Evolutionary conservation across 2,888 invertebrate genomes (phyloP).

Genomic region (Acanthococcus lagerstroemiae): DNA sequence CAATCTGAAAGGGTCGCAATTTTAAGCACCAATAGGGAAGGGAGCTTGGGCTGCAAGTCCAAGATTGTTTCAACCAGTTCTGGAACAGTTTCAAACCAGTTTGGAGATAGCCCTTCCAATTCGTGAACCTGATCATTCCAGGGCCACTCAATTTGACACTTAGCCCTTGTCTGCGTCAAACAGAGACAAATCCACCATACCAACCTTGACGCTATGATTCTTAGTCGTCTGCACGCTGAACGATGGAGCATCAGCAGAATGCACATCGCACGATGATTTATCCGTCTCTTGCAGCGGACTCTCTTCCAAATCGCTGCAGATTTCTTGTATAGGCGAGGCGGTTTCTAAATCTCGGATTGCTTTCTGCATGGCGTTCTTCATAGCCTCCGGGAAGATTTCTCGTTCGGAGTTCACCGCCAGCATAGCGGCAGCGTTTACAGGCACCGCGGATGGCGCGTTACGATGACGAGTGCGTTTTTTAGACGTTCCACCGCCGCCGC

Average conservation of each 20-base stretch:
- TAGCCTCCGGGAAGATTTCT: conserved; percentile 6
- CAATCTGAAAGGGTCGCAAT: no score
- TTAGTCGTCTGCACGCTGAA: background rate
- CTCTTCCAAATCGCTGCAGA: conserved; percentile 36
- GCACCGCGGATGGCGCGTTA: background rate
- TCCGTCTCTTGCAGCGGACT: conserved; percentile 1
- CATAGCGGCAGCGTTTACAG: background rate
- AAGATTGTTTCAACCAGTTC: no score
- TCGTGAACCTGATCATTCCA: no score
- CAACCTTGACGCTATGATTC: background rate
- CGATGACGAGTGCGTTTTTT: conserved; percentile 8
- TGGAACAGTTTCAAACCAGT: no score
- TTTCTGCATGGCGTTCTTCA: conserved; percentile 24
- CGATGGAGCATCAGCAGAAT: no score
- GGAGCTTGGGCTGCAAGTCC: no score
- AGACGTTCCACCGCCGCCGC: conserved; percentile 14
- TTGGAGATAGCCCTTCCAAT: no score
- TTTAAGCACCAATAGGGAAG: no score
- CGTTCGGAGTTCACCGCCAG: background rate
- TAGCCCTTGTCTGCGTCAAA: no score
- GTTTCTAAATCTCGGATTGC: conserved; percentile 25
- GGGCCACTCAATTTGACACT: no score
- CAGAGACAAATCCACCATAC: no score
- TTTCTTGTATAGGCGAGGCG: conserved; percentile 27
- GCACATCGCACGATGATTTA: no score